Base-by-base conservation (phyloP, 2,888 invertebrate species). In the Thymelicus lineola region DNA sequence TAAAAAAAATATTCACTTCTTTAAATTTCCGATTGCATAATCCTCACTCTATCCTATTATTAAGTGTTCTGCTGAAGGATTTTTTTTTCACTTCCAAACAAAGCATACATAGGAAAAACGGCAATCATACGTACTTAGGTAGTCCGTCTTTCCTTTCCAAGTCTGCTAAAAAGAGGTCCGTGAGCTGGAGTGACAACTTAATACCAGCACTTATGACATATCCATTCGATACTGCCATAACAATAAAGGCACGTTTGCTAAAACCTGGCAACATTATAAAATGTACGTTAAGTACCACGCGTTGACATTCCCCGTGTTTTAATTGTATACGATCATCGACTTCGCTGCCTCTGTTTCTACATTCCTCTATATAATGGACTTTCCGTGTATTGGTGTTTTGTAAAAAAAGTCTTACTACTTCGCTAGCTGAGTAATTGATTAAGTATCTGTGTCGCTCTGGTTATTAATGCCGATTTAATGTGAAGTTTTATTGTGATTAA, bases 241-340 rank as follows among this genome's bases (percentile, higher is more conserved):
- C 35, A 55, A 55, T 55, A 35, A 35, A 55, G 35, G 17, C 15
- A 7, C 35, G n/a, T 48, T 68, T 15, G 14, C 61, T 69, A 46
- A 46, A 69, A 57, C 20, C 57, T 57, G 50, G 58, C 69, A 59
- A 70, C 69, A 63, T 64, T 70, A 64, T 63, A 55, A 62, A 15
- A 20, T 48, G 35, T 63, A 62, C 58, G 58, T 63, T 69, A 28
- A 28, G 28, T 28, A 70, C 69, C 64, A 69, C 63, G 48, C 17
- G 69, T 63, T 69, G 72, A 74, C 76, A 80, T 82, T 81, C 79
- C 77, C 74, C 75, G 72, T 76, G 75, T 76, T 77, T 77, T 77
- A 78, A 78, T 80, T 77, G 76, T 77, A 75, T 72, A 76, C 72
- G 75, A 78, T 78, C 76, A 74, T 74, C 74, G 72, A 72, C 75